phyloP scores from a whole-genome alignment of 2,797 vertebrate species.

The Amblyraja radiata region DNA sequence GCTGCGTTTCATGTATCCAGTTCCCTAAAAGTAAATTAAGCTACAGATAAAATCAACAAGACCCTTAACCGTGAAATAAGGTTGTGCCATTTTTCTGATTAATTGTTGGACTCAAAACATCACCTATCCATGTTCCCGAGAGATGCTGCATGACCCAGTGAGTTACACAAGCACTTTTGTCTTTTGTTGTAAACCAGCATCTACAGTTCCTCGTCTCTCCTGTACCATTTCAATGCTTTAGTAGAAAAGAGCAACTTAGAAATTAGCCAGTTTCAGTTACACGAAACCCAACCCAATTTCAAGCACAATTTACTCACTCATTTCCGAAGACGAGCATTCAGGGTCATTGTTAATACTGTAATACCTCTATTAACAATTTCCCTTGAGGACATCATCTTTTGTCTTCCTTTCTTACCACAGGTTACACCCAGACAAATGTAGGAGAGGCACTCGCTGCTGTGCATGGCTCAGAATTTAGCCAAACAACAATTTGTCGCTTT shows the following conservation, averaged over 20 bases:
- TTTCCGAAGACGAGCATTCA: neutral
- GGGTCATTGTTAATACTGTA: neutral
- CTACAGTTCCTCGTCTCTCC: no score
- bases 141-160: no score
- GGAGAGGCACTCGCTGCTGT: conserved; percentile 95
- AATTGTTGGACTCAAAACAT: no score
- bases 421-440: conserved; percentile 96
- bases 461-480: conserved; percentile 96
- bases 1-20: neutral
- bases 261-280: neutral
- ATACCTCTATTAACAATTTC: no score
- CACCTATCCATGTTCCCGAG: no score
- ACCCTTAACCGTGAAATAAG: neutral
- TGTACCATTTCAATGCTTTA: no score
- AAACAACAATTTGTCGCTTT: conserved; percentile 96
- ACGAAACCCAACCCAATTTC: neutral
- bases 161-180: no score
- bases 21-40: neutral
- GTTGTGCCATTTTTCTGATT: no score
- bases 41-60: neutral
- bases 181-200: no score
- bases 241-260: neutral
- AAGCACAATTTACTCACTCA: neutral
- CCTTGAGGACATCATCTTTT: neutral
- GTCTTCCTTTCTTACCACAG: conserved; percentile 52